Evolutionary conservation across 2,113 vertebrate species (phyloP), one percentile per base, ranked within the genome.

Genomic region (Xiphophorus maculatus): DNA sequence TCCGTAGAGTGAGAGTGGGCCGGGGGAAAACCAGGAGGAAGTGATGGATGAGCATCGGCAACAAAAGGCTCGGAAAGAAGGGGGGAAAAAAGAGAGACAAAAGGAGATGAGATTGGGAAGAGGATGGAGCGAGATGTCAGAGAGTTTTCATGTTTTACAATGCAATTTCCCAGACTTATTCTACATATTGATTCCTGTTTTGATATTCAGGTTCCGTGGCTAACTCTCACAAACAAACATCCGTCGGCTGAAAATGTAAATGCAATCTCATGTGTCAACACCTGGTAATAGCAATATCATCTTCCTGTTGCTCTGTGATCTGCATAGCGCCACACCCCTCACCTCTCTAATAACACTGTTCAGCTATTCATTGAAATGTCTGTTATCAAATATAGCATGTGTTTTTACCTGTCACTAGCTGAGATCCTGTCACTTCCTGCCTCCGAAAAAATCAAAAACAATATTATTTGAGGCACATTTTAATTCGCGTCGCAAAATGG

Each of bases 351-450:
- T 93, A 84, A 84, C 81, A 78, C 91, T 91, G 89, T 84, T 93
- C 90, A 93, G 86, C 88, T 93, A 92, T 93, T 93, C 91, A 91
- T 93, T 84, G 91, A 93, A 93, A 91, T 88, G 88, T 93, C 90
- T 90, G 86, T 89, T 89, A 89, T 91, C 88, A 83, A 80, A 88
- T 87, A 87, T 75, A 88, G 86, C 79, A 63, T 91, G 87, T 92
- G 91, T 87, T 91, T 93, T 92, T 87, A 91, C 87, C 92, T 92
- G 92, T 90, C 91, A 91, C 62, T 61, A 66, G 82, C 76, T 76
- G 79, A 83, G 64, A 74, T 62, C 3, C 66, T 27, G 77, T 40
- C 30, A 25, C 63, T 44, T 29, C 75, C 54, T 28, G 69, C 71
- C 76, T 37, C 65, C 29, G 6, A 37, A 33, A 37, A 77, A 85